Evolutionary conservation across 2,888 invertebrate species (phyloP).

Genomic region (Ormyrus pomaceus): DNA sequence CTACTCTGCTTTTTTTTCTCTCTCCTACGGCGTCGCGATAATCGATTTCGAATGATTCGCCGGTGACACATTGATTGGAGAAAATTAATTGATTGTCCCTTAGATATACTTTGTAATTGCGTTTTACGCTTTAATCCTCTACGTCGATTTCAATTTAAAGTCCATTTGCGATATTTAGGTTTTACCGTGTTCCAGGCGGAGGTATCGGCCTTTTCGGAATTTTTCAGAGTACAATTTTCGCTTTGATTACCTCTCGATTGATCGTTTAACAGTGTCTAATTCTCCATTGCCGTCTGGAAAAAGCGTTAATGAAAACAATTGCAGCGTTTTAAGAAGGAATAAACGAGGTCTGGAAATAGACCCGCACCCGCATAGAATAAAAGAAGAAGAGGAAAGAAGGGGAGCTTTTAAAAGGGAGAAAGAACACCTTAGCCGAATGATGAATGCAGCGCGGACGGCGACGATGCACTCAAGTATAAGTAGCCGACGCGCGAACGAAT

Average conservation of each 20-base stretch:
- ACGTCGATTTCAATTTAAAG: slow-evolving; percentile 35
- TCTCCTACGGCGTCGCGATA: not conserved
- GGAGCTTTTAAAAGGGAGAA: slow-evolving; percentile 14
- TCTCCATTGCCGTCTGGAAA: too few species aligned
- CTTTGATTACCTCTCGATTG: too few species aligned
- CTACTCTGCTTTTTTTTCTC: slow-evolving; percentile 10
- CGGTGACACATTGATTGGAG: slow-evolving; percentile 9
- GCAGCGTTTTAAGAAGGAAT: too few species aligned
- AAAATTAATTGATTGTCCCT: slow-evolving; percentile 21
- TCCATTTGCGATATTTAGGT: not conserved
- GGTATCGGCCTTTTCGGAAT: not conserved
- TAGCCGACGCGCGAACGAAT: not conserved
- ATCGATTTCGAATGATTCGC: slow-evolving; percentile 11
- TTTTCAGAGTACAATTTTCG: too few species aligned
- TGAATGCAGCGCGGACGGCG: slow-evolving; percentile 64
- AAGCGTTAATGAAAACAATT: too few species aligned
- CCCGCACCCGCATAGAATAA: too few species aligned
- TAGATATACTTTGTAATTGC: slow-evolving; percentile 15
- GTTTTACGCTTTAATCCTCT: slow-evolving; percentile 14
- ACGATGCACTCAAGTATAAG: slow-evolving; percentile 69
- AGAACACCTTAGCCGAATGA: slow-evolving; percentile 62
- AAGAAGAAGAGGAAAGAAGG: too few species aligned
- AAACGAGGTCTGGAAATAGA: too few species aligned
- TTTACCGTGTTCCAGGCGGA: not conserved
- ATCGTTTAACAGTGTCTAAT: too few species aligned